phyloP scores from a whole-genome alignment of 2,888 invertebrate species.

The Phragmatobia fuliginosa region DNA sequence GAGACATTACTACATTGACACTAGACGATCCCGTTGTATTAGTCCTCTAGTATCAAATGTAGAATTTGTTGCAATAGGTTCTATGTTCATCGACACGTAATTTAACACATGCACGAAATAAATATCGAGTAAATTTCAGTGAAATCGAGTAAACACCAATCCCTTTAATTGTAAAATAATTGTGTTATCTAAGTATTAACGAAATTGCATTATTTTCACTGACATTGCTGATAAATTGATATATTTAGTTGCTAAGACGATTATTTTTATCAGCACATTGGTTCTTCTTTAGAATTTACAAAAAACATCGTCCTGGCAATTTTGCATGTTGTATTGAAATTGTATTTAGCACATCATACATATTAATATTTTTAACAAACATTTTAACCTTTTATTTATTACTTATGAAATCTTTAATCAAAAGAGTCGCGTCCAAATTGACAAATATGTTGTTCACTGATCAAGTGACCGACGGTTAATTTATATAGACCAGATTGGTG shows the following conservation, averaged over 20 bases:
- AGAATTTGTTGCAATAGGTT: conserved; percentile 5
- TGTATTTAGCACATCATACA: conserved; percentile 26
- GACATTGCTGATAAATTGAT: conserved; percentile 48
- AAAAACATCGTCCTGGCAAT: conserved; percentile 38
- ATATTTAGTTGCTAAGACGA: conserved; percentile 43
- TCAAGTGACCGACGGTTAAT: conserved; percentile 53
- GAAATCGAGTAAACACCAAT: conserved; percentile 56
- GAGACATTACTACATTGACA: conserved; percentile 4
- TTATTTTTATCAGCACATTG: conserved; percentile 30
- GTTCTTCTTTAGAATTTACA: conserved; percentile 27
- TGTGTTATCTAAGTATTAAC: conserved; percentile 43
- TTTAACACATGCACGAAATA: conserved; percentile 47
- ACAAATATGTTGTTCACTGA: conserved; percentile 65
- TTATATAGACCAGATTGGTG: conserved; percentile 58
- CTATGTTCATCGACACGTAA: conserved; percentile 30
- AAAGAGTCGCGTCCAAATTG: conserved; percentile 45
- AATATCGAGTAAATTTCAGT: conserved; percentile 50
- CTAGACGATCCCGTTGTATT: background rate
- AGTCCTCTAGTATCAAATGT: conserved; percentile 4
- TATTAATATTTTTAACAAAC: conserved; percentile 41
- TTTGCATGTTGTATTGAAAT: conserved; percentile 48
- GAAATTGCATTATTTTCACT: conserved; percentile 51
- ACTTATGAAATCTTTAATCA: conserved; percentile 30
- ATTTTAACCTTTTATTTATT: conserved; percentile 41
- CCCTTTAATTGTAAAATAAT: conserved; percentile 54